A percentile compares a stretch with the other conserved stretches of the same genome.
phyloP scores from a whole-genome alignment of 2,797 vertebrate genomes.

The Xerus rutilus region DNA sequence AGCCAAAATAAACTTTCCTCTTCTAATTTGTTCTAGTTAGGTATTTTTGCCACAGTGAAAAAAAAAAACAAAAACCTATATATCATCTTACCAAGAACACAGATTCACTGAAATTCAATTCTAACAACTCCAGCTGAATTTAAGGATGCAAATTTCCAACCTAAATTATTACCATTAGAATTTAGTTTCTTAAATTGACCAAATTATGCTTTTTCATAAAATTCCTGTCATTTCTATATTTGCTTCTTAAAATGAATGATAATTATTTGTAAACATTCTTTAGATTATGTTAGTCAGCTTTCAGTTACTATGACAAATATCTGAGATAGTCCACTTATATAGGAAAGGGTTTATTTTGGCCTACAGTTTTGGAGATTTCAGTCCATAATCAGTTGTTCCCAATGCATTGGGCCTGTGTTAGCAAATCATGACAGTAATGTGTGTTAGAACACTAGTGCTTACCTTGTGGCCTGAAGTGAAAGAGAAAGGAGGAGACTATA shows the following conservation, averaged over 20 bases:
- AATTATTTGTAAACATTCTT: neutral
- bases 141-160: neutral
- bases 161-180: neutral
- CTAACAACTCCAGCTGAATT: neutral
- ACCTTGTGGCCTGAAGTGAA: neutral
- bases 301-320: neutral
- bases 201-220: slow-evolving; percentile 26
- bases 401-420: neutral
- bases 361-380: neutral
- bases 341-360: neutral
- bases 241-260: neutral
- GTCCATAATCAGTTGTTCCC: neutral
- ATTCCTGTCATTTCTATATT: neutral
- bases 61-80: too few species aligned
- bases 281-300: neutral
- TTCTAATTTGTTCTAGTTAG: too few species aligned
- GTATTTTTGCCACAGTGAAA: too few species aligned
- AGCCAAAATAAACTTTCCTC: too few species aligned
- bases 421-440: fast-evolving
- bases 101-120: neutral
- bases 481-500: neutral
- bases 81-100: neutral
- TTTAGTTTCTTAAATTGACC: neutral
- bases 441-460: neutral
- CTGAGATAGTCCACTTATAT: neutral